Evolutionary conservation across 2,797 vertebrate species (phyloP), one percentile per base, ranked within the genome.

Genomic region (Anomalospiza imberbis): DNA sequence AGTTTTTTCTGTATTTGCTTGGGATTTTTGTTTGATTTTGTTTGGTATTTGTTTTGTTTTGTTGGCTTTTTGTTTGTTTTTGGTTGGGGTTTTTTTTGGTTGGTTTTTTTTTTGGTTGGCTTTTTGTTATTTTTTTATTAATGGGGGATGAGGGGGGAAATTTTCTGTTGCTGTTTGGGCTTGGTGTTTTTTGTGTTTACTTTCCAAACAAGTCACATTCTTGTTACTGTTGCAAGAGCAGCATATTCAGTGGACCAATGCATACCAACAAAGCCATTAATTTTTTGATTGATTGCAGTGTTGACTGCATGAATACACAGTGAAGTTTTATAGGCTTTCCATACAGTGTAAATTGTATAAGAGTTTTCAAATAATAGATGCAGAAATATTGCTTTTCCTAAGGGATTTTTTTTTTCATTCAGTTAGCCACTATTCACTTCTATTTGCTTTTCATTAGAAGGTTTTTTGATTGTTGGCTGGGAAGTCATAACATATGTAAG

Each of bases 71-170:
- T 34, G 5, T 13, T 40, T 16, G 3, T 2, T 18, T 51, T 21
- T 12, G 17, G 3, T 25, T 53, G 6, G 12, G 5, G 38, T 4
- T 29, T 61, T 29, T 13, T 9, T 36, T n/a, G 34, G 34, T n/a
- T 5, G 29, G 34, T 26, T 4, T 17, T 13, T 9, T 32, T 42
- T 13, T 29, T 63, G 8, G 11, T 44, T 20, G 26, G 20, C 9
- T 19, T 24, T 48, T 55, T 34, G 14, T 18, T n/a, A 17, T 10
- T 15, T 22, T 17, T 54, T 61, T n/a, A 29, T 10, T 6, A 1
- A 3, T 2, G 5, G 4, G 2, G 2, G 8, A 12, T 2, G 1
- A 29, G 1, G 3, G 1, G 6, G 1, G 1, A 17, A 7, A 11
- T 40, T 13, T 48, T 2, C 29, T 66, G 1, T 4, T 54, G 6